These are phyloP conservation scores for Plumapathes pennacea DNA, from an alignment of 92 coral and sea anemone genomes.

Conservation along the genomic window DNA sequence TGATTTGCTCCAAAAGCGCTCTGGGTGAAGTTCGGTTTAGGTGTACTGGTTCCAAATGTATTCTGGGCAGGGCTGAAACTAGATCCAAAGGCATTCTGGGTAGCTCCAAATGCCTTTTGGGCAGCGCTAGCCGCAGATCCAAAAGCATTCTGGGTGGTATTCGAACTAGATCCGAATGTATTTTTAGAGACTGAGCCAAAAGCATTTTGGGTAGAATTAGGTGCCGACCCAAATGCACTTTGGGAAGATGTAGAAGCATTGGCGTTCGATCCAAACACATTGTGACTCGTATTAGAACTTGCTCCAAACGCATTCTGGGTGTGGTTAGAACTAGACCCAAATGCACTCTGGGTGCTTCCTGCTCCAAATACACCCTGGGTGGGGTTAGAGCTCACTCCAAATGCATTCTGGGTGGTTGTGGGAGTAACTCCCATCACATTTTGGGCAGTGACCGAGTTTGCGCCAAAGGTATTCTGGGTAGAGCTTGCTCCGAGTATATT, in stretches of 20 bases:
- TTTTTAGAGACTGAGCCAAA: too few species aligned
- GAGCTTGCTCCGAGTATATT: slow-evolving; percentile 1
- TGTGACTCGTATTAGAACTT: slow-evolving; percentile 10
- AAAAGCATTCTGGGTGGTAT: background rate
- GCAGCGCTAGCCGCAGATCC: slow-evolving; percentile 10
- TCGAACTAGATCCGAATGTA: background rate
- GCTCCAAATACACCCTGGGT: background rate
- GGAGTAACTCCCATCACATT: slow-evolving; percentile 21
- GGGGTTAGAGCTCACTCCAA: slow-evolving; percentile 6
- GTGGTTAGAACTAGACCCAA: background rate
- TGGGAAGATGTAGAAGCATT: slow-evolving; percentile 13
- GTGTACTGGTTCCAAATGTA: slow-evolving; percentile 26
- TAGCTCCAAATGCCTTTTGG: slow-evolving; percentile 22
- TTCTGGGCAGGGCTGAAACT: slow-evolving; percentile 27
- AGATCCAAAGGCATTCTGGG: slow-evolving; percentile 44
- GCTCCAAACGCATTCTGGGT: slow-evolving; percentile 2
- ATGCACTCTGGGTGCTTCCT: too few species aligned
- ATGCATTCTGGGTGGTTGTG: slow-evolving; percentile 19
- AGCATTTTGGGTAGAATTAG: background rate
- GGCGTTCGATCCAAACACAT: slow-evolving; percentile 20
- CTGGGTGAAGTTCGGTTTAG: slow-evolving; percentile 7
- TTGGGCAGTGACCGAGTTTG: slow-evolving; percentile 13
- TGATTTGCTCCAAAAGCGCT: slow-evolving; percentile 43
- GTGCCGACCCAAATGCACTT: slow-evolving; percentile 16
- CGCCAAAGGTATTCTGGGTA: slow-evolving; percentile 27